Evolutionary conservation across 1,140 invertebrate species (phyloP), one percentile per base, ranked within the genome.

Genomic region (Dendroctonus ponderosae): DNA sequence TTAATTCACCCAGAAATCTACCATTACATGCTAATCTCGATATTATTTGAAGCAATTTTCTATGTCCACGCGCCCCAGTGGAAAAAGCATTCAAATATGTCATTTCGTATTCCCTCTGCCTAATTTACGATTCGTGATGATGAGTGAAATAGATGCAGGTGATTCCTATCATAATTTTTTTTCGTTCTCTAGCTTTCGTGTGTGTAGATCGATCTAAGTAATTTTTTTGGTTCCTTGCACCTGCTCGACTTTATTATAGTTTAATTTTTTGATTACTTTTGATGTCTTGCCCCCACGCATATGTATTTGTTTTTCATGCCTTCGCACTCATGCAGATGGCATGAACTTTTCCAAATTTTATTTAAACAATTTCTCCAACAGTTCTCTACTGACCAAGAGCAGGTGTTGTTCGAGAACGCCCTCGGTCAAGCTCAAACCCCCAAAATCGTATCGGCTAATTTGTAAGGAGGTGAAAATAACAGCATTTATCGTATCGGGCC

Each of bases 401-500:
- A 58, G 56, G 56, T 58, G 56, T 43, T 44, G 5, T 38, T 57
- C 54, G 5, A 50, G 38, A 39, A 42, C 43, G 38, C 48, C 58
- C 40, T n/a, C 15, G 46, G 44, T 48, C 8, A 59, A 48, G 41
- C 57, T 37, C 41, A 46, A 8, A 37, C 15, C 11, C 50, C 49
- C 59, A 12, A 51, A 61, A 61, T 50, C 48, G 38, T 62, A 62
- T 62, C 60, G 39, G 60, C 60, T 50, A 62, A 62, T 62, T 62
- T 62, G 60, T 62, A 62, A 43, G 40, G 48, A 62, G 60, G 60
- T 48, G 60, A 62, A 62, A 62, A 62, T 62, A 52, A 62, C 60
- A 51, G 50, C 60, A 40, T 62, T 62, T 62, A 62, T 40, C 48
- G 5, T 52, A 62, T 52, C 50, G 7, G 8, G 11, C 9, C 38